Evolutionary conservation across 2,797 vertebrate genomes (phyloP), one percentile per base, ranked within the genome.

Genomic region (Ctenochaetus hawaiiensis): DNA sequence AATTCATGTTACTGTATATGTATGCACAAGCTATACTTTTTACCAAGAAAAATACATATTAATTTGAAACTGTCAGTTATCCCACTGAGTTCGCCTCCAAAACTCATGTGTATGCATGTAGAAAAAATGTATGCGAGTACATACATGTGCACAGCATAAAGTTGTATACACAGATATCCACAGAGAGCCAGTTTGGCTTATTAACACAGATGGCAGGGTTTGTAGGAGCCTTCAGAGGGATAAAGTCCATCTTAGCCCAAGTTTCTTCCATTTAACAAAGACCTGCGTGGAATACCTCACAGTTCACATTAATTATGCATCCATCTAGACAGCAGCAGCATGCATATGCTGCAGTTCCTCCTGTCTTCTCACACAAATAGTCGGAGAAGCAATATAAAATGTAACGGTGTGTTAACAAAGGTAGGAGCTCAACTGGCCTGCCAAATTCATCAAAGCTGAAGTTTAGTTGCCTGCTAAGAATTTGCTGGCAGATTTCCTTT

Each of bases 301-400:
- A 84, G 76, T 80, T 81, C 34, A 58, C 75, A 89, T 93, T 87
- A 92, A 93, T 93, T 91, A 92, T 91, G 85, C 76, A 91, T 86
- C 84, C 52, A 59, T 75, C 58, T 59, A 71, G 86, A 77, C 34
- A 11, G 72, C 30, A 51, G 57, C 54, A 11, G 65, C 79, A 75
- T 75, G 69, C 53, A 12, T 54, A 70, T 49, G 48, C 58, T 71
- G 73, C 73, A 34, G 47, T 67, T 79, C 82, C 68, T 75, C 60
- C 87, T 80, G 78, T 81, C 64, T 73, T 61, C 77, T 89, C 77
- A 30, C 67, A 74, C 71, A 81, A 86, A 80, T 62, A 74, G 49
- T 59, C 37, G 8, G 17, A 47, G 73, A 81, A 61, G 59, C 48
- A 37, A 59, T 43, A 69, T 45, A 51, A 77, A 72, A 69, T 22